phyloP scores from a whole-genome alignment of 2,888 invertebrate genomes.

The Ophion ventricosus region DNA sequence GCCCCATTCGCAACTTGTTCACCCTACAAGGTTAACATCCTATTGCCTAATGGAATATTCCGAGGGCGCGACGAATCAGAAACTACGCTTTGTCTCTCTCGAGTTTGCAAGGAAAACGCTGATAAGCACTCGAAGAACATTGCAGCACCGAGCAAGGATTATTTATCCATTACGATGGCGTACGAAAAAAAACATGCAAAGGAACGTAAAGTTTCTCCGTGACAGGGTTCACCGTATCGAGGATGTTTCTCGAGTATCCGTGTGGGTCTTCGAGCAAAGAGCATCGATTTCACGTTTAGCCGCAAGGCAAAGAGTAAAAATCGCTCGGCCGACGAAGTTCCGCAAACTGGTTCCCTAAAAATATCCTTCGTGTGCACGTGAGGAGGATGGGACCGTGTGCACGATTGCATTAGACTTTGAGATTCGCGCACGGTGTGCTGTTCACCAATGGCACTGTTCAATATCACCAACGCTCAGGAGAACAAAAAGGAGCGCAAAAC shows the following conservation, averaged over 20 bases:
- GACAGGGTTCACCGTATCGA: constrained; percentile 15
- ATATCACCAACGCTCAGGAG: constrained; percentile 38
- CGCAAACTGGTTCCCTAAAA: constrained; percentile 71
- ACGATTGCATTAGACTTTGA: constrained; percentile 72
- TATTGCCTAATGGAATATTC: background rate
- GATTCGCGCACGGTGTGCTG: constrained; percentile 58
- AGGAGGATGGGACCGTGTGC: constrained; percentile 58
- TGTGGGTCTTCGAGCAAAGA: constrained; percentile 13
- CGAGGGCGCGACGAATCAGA: background rate
- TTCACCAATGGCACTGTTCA: constrained; percentile 27
- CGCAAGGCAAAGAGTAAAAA: constrained; percentile 44
- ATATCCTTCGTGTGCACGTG: constrained; percentile 65
- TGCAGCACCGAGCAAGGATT: background rate
- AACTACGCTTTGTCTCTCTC: background rate
- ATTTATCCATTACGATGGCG: background rate
- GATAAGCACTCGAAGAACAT: constrained; percentile 1
- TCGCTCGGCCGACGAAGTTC: constrained; percentile 54
- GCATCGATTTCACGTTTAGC: constrained; percentile 53
- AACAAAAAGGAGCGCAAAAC: constrained; percentile 62
- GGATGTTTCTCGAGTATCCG: background rate
- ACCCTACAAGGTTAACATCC: constrained; percentile 22
- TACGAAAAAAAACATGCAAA: too few relatives aligned
- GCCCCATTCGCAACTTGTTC: background rate
- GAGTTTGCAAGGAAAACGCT: background rate
- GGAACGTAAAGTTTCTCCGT: constrained; percentile 22